Evolutionary conservation across 2,797 vertebrate species (phyloP).

Genomic region (Streptopelia turtur): DNA sequence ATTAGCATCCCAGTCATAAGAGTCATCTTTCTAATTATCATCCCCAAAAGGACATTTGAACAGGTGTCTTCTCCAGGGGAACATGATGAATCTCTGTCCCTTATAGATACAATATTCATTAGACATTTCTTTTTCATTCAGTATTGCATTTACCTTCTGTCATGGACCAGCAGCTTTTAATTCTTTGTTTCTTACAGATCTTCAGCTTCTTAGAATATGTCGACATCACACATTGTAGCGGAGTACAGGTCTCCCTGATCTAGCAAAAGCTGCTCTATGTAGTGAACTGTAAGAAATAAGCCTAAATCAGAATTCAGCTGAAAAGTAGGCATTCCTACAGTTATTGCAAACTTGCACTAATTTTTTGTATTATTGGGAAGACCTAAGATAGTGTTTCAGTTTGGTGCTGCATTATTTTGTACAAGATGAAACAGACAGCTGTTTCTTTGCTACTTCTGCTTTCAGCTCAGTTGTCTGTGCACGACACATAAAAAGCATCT

Average conservation of each 20-base stretch:
- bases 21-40: constrained; percentile 1
- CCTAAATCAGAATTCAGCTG: not conserved
- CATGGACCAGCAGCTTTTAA: not conserved
- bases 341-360: not conserved
- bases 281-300: not conserved
- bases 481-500: not conserved
- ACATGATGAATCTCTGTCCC: not conserved
- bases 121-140: not conserved
- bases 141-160: not conserved
- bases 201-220: not conserved
- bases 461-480: not conserved
- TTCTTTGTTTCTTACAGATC: not conserved
- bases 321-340: not conserved
- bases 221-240: fast-evolving
- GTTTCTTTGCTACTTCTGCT: not conserved
- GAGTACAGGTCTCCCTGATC: not conserved
- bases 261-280: not conserved
- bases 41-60: not conserved
- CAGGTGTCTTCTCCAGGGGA: not conserved
- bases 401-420: not conserved
- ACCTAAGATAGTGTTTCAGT: not conserved
- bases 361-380: not conserved
- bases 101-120: not conserved
- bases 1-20: constrained; percentile 1
- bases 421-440: not conserved